These are phyloP conservation scores for Actenoides hombroni DNA, from an alignment of 2,113 vertebrate genomes.

Conservation along the genomic window DNA sequence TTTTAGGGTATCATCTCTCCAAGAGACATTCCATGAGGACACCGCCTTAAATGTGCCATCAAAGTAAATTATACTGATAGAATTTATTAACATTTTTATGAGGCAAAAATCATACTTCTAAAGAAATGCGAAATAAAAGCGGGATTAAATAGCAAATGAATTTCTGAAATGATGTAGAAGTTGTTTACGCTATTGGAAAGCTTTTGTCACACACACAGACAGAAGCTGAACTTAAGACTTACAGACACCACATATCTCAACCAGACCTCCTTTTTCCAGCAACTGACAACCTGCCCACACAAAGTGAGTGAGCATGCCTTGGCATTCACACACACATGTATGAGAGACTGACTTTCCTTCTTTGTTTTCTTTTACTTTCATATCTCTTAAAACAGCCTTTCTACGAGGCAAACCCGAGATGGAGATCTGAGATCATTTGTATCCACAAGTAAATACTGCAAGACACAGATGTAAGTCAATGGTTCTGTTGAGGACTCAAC, in stretches of 20 bases:
- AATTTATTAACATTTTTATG: conserved; percentile 57
- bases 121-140: conserved; percentile 21
- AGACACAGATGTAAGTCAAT: background rate
- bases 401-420: background rate
- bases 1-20: conserved; percentile 58
- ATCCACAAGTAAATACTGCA: background rate
- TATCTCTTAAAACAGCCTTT: background rate
- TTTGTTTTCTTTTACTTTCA: background rate
- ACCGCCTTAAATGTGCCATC: conserved; percentile 54
- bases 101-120: background rate
- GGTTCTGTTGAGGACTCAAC: background rate
- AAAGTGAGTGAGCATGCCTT: background rate
- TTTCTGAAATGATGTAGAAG: background rate
- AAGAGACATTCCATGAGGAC: conserved; percentile 56
- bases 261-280: background rate
- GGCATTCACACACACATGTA: background rate
- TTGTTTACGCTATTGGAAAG: background rate
- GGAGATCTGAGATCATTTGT: background rate
- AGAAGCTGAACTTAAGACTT: conserved; percentile 3
- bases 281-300: background rate
- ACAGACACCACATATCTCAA: background rate
- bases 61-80: conserved; percentile 50
- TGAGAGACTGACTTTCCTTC: background rate
- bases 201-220: background rate
- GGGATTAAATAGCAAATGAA: background rate